Conservation (phyloP, 53 echinoderm and acorn worm species). For the Paracentrotus lividus region DNA sequence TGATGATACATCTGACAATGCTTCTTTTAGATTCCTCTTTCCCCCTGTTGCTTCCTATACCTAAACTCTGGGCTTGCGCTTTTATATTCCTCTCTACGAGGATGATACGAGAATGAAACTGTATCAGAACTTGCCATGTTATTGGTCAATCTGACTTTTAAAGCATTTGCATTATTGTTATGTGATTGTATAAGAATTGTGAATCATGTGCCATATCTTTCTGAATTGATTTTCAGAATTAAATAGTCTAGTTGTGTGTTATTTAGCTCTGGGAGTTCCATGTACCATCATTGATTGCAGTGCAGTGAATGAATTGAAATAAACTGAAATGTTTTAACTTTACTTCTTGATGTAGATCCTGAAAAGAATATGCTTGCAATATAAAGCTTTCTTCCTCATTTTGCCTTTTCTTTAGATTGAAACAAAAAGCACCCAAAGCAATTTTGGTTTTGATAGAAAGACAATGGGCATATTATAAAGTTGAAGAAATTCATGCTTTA, state of each 20-base stretch:
- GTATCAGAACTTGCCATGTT: slow-evolving; percentile 5
- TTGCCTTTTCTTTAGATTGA: not conserved
- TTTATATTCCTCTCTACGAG: not conserved
- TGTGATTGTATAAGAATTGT: slow-evolving; percentile 23
- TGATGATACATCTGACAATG: slow-evolving; percentile 35
- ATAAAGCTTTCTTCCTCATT: slow-evolving; percentile 33
- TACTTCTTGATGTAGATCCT: slow-evolving; percentile 13
- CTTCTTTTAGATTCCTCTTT: not conserved
- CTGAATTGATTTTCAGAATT: slow-evolving; percentile 28
- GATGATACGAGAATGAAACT: slow-evolving; percentile 27
- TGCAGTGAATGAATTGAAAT: slow-evolving; percentile 10
- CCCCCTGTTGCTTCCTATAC: slow-evolving; percentile 19
- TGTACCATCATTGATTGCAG: slow-evolving; percentile 1
- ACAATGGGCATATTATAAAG: not conserved
- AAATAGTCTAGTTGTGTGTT: slow-evolving; percentile 17
- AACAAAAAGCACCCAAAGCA: slow-evolving; percentile 17
- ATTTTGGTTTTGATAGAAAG: slow-evolving; percentile 18
- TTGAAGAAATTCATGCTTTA: not conserved
- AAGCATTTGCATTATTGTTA: not conserved
- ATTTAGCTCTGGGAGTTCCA: slow-evolving; percentile 12
- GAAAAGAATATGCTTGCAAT: not conserved
- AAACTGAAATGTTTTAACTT: not conserved
- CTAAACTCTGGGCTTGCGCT: not conserved
- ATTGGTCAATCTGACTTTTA: not conserved
- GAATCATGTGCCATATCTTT: slow-evolving; percentile 51